These are phyloP conservation scores for Callospermophilus lateralis DNA, from an alignment of 2,113 vertebrate genomes.

Conservation along the genomic window DNA sequence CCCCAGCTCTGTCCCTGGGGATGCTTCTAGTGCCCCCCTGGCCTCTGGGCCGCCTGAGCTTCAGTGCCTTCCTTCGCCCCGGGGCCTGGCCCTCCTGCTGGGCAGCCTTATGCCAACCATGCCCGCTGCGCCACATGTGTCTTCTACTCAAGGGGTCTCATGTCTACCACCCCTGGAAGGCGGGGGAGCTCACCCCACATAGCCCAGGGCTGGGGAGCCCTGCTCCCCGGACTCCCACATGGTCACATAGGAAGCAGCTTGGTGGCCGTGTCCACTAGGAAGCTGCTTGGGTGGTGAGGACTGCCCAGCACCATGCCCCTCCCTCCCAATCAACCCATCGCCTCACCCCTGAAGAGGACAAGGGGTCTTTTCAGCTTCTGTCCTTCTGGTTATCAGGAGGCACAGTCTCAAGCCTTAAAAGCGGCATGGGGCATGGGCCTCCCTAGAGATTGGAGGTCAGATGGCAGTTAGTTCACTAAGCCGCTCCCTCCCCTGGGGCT, in stretches of 20 bases:
- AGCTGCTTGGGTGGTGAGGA: no score
- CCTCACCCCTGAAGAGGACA: not conserved
- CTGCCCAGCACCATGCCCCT: not conserved
- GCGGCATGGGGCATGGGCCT: not conserved
- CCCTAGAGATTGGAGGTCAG: not conserved
- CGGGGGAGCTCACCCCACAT: not conserved
- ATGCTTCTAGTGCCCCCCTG: not conserved
- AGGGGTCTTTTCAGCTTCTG: not conserved
- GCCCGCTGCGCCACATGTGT: constrained; percentile 26
- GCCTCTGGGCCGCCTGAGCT: constrained; percentile 23
- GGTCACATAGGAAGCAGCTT: constrained; percentile 38
- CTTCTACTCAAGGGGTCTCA: not conserved
- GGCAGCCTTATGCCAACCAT: constrained; percentile 68
- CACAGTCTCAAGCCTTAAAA: constrained; percentile 65
- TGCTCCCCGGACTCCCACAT: not conserved
- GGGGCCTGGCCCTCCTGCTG: constrained; percentile 20
- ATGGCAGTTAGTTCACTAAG: not conserved
- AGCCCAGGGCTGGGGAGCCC: not conserved
- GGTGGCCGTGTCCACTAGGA: no score
- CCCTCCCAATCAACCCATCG: not conserved
- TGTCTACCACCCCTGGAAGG: not conserved
- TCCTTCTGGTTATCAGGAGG: not conserved
- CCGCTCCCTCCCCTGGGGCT: not conserved
- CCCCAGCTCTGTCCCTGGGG: not conserved
- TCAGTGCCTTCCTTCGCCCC: constrained; percentile 73